phyloP scores from a whole-genome alignment of 2,797 vertebrate genomes.

The Eremophila alpestris region DNA sequence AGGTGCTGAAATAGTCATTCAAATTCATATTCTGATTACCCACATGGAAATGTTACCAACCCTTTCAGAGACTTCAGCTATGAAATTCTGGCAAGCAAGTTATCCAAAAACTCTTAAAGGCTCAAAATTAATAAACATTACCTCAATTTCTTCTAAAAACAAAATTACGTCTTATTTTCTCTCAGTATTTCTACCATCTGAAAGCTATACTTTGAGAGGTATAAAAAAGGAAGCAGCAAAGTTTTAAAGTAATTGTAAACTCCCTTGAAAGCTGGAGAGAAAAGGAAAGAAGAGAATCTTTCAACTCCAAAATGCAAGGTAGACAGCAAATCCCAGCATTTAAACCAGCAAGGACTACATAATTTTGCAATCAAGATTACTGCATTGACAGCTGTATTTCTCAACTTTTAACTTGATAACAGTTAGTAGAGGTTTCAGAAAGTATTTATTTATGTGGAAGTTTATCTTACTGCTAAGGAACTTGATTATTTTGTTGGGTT shows the following conservation, averaged over 20 bases:
- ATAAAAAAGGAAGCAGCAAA: background rate
- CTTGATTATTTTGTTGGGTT: background rate
- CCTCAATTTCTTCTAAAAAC: background rate
- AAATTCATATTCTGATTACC: background rate
- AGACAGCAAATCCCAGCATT: background rate
- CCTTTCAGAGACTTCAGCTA: background rate
- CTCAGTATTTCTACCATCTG: background rate
- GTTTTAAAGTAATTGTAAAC: background rate
- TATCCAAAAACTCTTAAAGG: background rate
- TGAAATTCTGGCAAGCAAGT: background rate
- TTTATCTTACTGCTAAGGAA: background rate
- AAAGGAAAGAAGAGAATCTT: constrained; percentile 13
- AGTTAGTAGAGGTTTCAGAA: background rate
- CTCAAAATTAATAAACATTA: background rate
- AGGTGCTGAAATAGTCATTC: background rate
- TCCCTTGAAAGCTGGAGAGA: background rate
- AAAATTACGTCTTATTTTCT: background rate
- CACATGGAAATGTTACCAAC: background rate
- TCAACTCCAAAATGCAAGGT: background rate
- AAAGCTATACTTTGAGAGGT: background rate
- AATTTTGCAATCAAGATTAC: background rate
- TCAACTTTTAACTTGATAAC: background rate
- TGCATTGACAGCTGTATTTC: background rate
- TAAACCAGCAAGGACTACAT: background rate
- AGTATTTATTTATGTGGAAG: background rate